These are phyloP conservation scores for Apodemia mormo DNA, from an alignment of 2,888 invertebrate genomes.

Conservation along the genomic window DNA sequence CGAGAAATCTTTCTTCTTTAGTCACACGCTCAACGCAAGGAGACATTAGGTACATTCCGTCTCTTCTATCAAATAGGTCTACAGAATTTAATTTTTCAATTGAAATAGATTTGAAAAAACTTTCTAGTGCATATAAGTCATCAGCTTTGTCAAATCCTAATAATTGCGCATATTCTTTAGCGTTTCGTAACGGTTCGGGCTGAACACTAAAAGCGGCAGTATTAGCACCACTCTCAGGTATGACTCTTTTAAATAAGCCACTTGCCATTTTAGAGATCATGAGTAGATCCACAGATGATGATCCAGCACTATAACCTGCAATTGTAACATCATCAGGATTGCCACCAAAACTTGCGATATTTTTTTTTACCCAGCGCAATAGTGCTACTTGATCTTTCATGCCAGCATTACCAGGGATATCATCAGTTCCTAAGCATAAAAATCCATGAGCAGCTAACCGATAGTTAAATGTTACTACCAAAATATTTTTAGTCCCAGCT, in stretches of 20 bases:
- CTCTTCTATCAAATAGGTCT: slow-evolving; percentile 22
- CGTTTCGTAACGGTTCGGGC: slow-evolving; percentile 38
- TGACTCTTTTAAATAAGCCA: slow-evolving; percentile 39
- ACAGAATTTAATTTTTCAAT: slow-evolving; percentile 41
- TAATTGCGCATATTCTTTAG: slow-evolving; percentile 36
- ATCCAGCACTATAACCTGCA: slow-evolving; percentile 44
- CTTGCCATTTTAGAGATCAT: slow-evolving; percentile 15
- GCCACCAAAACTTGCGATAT: slow-evolving; percentile 26
- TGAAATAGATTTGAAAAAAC: slow-evolving; percentile 47
- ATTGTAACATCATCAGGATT: slow-evolving; percentile 45
- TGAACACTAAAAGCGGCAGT: slow-evolving; percentile 18
- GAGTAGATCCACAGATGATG: slow-evolving; percentile 38
- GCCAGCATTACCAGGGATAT: slow-evolving; percentile 27
- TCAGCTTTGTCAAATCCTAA: slow-evolving; percentile 42
- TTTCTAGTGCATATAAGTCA: slow-evolving; percentile 45
- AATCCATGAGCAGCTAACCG: slow-evolving; percentile 23
- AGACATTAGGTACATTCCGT: slow-evolving; percentile 38
- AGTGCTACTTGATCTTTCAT: neutral
- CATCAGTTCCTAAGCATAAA: slow-evolving; percentile 42
- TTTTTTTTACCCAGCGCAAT: slow-evolving; percentile 15
- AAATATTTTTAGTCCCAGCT: no score
- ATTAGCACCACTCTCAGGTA: slow-evolving; percentile 40
- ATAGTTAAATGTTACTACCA: slow-evolving; percentile 38
- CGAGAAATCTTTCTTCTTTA: slow-evolving; percentile 43
- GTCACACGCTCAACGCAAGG: slow-evolving; percentile 43